Evolutionary conservation across 2,888 invertebrate species (phyloP).

Genomic region (Adela reaumurella): DNA sequence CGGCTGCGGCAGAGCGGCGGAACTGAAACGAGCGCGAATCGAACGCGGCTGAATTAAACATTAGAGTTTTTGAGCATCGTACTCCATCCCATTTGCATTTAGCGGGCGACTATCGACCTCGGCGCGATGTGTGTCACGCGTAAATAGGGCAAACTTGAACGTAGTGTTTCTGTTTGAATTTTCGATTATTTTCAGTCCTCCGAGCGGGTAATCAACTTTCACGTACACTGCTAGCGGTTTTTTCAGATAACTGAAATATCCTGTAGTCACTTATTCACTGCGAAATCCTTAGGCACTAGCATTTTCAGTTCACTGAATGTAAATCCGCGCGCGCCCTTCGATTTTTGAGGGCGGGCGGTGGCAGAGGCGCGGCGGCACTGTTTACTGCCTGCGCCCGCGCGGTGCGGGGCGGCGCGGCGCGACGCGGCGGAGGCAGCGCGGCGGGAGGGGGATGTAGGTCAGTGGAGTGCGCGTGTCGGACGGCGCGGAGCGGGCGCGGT

Average conservation of each 20-base stretch:
- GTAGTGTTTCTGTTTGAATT: background rate
- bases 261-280: background rate
- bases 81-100: no score
- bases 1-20: no score
- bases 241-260: background rate
- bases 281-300: background rate
- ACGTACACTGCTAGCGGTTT: background rate
- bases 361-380: background rate
- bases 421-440: background rate
- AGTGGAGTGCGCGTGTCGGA: constrained; percentile 2
- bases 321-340: background rate
- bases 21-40: background rate
- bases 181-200: background rate
- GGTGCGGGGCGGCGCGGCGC: background rate
- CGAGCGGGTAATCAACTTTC: background rate
- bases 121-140: background rate
- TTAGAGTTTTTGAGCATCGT: background rate
- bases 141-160: background rate
- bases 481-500: constrained; percentile 31
- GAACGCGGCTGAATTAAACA: background rate
- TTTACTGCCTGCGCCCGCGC: no score
- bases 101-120: background rate
- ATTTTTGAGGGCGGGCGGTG: background rate
- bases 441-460: background rate
- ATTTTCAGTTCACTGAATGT: background rate